phyloP scores from a whole-genome alignment of 53 echinoderm and acorn worm genomes.

The Pentamera pediparva region DNA sequence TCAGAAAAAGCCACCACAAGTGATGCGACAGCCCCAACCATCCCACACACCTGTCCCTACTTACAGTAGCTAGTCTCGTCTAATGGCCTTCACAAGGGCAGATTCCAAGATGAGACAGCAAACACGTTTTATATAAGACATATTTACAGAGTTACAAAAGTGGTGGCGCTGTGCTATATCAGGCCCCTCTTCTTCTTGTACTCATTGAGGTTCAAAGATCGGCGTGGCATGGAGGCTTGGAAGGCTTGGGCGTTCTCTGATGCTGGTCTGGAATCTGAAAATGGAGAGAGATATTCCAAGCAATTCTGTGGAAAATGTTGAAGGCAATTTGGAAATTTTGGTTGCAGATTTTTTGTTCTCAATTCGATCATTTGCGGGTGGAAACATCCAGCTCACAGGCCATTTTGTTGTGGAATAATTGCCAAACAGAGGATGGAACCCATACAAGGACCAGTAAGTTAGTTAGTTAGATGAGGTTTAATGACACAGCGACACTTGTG shows the following conservation, averaged over 20 bases:
- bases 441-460: no score
- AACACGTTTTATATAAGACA: not conserved
- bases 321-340: no score
- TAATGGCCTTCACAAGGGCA: not conserved
- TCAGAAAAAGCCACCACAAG: no score
- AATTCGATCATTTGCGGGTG: no score
- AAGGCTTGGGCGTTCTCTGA: conserved; percentile 40
- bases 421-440: not conserved
- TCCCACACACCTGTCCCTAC: no score
- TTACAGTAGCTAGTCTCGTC: not conserved
- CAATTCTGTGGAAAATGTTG: no score
- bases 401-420: not conserved
- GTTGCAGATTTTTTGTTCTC: no score
- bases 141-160: conserved; percentile 2
- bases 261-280: conserved; percentile 61
- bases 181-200: conserved; percentile 98
- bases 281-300: not conserved
- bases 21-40: no score
- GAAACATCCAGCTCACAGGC: no score
- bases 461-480: no score
- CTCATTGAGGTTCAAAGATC: conserved; percentile 86
- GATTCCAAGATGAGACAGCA: not conserved
- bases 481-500: not conserved
- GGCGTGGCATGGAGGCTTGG: conserved; percentile 53
- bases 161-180: conserved; percentile 47